Evolutionary conservation across 2,888 invertebrate genomes (phyloP).

Genomic region (Nomada fabriciana): DNA sequence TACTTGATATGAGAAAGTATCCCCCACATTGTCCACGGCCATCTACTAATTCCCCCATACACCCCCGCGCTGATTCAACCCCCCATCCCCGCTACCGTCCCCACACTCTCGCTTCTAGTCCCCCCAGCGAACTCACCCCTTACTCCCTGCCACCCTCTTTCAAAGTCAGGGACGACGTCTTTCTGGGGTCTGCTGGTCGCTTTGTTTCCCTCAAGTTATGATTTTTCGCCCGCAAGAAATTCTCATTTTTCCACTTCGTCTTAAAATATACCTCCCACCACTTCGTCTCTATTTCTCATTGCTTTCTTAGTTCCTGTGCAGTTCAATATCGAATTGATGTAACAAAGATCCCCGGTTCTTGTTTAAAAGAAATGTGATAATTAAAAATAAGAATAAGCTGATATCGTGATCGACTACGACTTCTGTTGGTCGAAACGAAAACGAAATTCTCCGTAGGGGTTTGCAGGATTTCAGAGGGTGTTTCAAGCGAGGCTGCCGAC

Average conservation of each 20-base stretch:
- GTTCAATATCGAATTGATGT: no score
- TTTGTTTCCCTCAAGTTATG: conserved; percentile 5
- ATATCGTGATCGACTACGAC: no score
- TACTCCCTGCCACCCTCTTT: conserved; percentile 71
- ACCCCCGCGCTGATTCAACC: conserved; percentile 82
- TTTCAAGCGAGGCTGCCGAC: conserved; percentile 37
- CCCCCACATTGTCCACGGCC: conserved; percentile 84
- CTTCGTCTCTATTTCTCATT: no score
- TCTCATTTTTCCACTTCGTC: background rate
- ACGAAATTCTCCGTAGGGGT: background rate
- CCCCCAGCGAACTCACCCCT: conserved; percentile 69
- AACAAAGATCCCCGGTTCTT: no score
- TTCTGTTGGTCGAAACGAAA: background rate
- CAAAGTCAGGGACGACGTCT: conserved; percentile 77
- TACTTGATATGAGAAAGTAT: conserved; percentile 85
- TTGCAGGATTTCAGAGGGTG: conserved; percentile 27
- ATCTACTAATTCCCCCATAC: conserved; percentile 83
- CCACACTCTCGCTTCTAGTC: conserved; percentile 54
- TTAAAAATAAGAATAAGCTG: no score
- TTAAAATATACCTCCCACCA: background rate
- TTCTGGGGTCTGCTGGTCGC: conserved; percentile 34
- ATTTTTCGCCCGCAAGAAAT: background rate
- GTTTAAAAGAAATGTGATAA: no score
- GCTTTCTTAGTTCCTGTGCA: no score
- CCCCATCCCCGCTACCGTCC: conserved; percentile 64